These are phyloP conservation scores for Acleris emargana DNA, from an alignment of 2,888 invertebrate genomes.

Conservation along the genomic window DNA sequence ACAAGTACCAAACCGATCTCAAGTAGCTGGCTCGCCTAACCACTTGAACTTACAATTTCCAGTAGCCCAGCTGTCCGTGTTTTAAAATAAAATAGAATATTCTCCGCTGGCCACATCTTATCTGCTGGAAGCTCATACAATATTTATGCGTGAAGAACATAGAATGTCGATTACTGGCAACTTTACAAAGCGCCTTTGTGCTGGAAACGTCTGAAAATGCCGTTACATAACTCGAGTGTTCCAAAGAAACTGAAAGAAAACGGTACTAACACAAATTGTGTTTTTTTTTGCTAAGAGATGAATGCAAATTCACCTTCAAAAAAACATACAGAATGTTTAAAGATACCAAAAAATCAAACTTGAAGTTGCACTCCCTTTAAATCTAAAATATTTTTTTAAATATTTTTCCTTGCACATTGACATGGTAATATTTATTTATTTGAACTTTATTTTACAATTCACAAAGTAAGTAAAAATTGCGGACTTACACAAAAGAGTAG, in stretches of 20 bases:
- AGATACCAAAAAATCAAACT: too few relatives aligned
- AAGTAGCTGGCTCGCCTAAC: not conserved
- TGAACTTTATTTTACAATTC: too few relatives aligned
- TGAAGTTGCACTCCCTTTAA: too few relatives aligned
- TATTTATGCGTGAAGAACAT: conserved; percentile 73
- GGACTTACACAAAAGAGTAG: too few relatives aligned
- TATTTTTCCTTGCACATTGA: too few relatives aligned
- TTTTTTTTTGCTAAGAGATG: too few relatives aligned
- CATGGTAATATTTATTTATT: too few relatives aligned
- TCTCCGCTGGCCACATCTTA: conserved; percentile 61
- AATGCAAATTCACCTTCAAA: too few relatives aligned
- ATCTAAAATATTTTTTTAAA: too few relatives aligned
- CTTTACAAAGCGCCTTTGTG: conserved; percentile 37
- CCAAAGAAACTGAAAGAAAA: not conserved
- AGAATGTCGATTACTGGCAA: conserved; percentile 69
- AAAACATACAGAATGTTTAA: too few relatives aligned
- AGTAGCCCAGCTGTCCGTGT: conserved; percentile 35
- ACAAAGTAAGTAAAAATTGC: too few relatives aligned
- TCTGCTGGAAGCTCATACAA: conserved; percentile 63
- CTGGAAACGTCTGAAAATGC: conserved; percentile 33
- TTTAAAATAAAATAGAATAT: conserved; percentile 62
- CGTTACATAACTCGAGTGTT: not conserved
- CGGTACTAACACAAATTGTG: not conserved
- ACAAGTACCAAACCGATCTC: not conserved
- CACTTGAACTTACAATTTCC: conserved; percentile 8